Conservation (phyloP, 2,797 vertebrate genomes). For the Vespertilio murinus region DNA sequence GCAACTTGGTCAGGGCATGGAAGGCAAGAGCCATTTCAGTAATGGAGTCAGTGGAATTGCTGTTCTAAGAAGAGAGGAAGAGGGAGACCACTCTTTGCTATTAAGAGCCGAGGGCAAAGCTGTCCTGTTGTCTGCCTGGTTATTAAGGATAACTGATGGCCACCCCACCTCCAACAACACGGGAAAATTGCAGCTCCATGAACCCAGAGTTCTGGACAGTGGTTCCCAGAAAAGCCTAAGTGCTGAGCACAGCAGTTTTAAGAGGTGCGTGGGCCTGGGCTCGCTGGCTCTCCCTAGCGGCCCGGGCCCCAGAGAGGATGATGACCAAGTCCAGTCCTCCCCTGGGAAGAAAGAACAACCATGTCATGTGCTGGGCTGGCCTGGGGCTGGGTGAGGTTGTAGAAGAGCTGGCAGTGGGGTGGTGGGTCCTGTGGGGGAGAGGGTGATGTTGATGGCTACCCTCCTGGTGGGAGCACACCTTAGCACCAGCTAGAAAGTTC, state of each 20-base stretch:
- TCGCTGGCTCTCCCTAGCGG: conserved; percentile 85
- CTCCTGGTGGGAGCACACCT: background rate
- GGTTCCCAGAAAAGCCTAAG: background rate
- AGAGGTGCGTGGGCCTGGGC: background rate
- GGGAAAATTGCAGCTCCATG: background rate
- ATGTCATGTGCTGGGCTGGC: conserved; percentile 87
- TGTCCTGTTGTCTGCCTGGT: background rate
- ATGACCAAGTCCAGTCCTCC: conserved; percentile 87
- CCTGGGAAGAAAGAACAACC: conserved; percentile 87
- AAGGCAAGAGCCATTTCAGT: conserved; percentile 57
- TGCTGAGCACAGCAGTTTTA: background rate
- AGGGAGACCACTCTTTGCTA: conserved; percentile 25
- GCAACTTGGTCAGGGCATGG: conserved; percentile 33
- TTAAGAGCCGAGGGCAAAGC: conserved; percentile 47
- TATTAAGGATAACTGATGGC: conserved; percentile 58
- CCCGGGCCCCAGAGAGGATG: conserved; percentile 88
- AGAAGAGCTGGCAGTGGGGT: background rate
- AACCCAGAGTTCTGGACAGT: conserved; percentile 24
- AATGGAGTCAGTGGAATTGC: conserved; percentile 57
- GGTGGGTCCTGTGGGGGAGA: conserved; percentile 80
- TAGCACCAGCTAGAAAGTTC: background rate
- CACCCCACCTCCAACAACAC: background rate
- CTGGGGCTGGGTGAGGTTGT: conserved; percentile 84
- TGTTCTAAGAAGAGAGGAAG: conserved; percentile 1
- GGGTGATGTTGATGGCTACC: background rate